phyloP scores from a whole-genome alignment of 2,113 vertebrate species.

The Antechinus stuartii region DNA sequence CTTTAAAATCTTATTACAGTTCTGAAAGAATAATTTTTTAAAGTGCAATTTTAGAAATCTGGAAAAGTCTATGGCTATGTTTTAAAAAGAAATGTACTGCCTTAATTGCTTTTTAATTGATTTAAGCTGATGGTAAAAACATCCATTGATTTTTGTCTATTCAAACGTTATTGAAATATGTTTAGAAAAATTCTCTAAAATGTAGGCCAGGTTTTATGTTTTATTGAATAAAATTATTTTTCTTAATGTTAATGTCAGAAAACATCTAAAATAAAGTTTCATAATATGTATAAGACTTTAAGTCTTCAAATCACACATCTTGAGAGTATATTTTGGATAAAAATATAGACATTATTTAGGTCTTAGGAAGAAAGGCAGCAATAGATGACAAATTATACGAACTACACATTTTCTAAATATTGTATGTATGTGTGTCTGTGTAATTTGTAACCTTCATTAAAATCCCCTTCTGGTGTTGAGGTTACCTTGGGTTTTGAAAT shows the following conservation, averaged over 20 bases:
- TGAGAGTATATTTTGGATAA: conserved; percentile 33
- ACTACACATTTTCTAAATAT: conserved; percentile 47
- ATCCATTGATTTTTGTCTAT: conserved; percentile 52
- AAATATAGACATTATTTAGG: conserved; percentile 53
- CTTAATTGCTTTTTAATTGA: conserved; percentile 63
- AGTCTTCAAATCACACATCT: conserved; percentile 58
- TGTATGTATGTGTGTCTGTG: neutral
- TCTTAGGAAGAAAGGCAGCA: conserved; percentile 49
- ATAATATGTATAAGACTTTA: conserved; percentile 34
- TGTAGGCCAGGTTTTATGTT: conserved; percentile 51
- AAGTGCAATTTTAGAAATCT: neutral
- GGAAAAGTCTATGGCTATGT: conserved; percentile 60
- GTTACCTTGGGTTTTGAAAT: neutral
- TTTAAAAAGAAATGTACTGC: conserved; percentile 49
- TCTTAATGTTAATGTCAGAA: conserved; percentile 62
- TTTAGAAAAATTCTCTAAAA: conserved; percentile 59
- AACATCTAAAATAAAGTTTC: conserved; percentile 56
- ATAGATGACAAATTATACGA: conserved; percentile 40
- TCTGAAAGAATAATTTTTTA: conserved; percentile 47
- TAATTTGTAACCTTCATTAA: neutral
- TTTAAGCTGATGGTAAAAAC: conserved; percentile 61
- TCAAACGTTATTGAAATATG: conserved; percentile 53
- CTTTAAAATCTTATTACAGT: conserved; percentile 52
- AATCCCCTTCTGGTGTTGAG: neutral
- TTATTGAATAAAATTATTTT: conserved; percentile 64